Percentiles rank a stretch among this genome's conserved stretches.
phyloP scores from a whole-genome alignment of 2,888 invertebrate genomes.

The Cephus sareptanus region DNA sequence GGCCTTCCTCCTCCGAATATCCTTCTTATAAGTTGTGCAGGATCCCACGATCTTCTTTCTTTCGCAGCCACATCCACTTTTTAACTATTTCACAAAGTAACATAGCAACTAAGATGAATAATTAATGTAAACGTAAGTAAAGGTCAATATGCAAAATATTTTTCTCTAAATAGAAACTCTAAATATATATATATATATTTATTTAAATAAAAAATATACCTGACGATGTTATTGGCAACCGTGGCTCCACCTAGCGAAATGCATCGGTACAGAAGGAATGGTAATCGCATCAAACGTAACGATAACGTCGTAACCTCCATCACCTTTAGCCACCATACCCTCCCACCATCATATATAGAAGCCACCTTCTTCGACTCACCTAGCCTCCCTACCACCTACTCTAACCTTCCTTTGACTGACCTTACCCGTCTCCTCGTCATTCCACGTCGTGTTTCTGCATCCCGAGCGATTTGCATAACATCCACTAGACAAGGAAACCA shows the following conservation, averaged over 20 bases:
- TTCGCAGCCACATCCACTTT: neutral
- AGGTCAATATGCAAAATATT: conserved; percentile 2
- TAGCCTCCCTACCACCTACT: neutral
- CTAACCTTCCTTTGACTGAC: conserved; percentile 48
- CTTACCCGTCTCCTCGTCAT: conserved; percentile 47
- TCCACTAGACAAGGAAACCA: conserved; percentile 28
- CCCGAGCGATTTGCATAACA: conserved; percentile 40
- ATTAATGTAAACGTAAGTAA: conserved; percentile 8
- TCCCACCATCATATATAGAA: neutral
- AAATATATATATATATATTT: neutral
- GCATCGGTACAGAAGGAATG: neutral
- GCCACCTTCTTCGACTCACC: neutral
- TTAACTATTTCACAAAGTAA: neutral
- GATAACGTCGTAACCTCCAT: neutral
- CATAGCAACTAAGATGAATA: neutral
- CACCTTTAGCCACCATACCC: neutral
- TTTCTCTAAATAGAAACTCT: neutral
- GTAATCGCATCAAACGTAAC: neutral
- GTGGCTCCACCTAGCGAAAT: neutral
- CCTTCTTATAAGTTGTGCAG: neutral
- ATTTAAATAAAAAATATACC: conserved; percentile 9
- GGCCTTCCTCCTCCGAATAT: conserved; percentile 12
- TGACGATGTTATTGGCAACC: neutral
- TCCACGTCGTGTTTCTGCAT: conserved; percentile 26
- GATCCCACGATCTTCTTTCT: neutral